Percentiles rank a stretch among this genome's conserved stretches.
Conservation (phyloP, 2,113 vertebrate genomes). For the Potamarius usumacintae region DNA sequence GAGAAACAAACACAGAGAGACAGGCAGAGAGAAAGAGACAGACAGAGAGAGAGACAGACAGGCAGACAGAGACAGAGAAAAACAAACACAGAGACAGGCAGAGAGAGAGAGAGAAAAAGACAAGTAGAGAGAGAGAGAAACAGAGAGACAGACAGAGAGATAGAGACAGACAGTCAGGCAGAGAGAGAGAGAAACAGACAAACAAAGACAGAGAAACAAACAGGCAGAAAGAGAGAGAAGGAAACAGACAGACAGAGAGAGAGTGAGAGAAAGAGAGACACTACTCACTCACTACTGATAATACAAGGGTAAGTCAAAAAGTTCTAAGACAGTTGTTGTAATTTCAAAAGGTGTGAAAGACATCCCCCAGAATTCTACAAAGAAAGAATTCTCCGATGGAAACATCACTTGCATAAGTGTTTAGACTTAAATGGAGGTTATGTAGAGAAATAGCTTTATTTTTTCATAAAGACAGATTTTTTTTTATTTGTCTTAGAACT, state of each 20-base stretch:
- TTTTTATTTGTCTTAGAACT: background rate
- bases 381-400: too few relatives aligned
- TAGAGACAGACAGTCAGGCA: background rate
- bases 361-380: too few relatives aligned
- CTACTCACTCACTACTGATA: background rate
- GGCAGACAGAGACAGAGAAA: background rate
- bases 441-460: too few relatives aligned
- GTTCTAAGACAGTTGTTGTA: too few relatives aligned
- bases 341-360: too few relatives aligned
- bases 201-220: background rate
- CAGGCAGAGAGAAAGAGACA: background rate
- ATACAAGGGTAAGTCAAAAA: too few relatives aligned
- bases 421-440: too few relatives aligned
- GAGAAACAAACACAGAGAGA: background rate
- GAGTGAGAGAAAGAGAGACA: background rate
- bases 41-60: background rate
- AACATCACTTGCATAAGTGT: too few relatives aligned
- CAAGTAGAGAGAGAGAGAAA: background rate
- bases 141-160: background rate
- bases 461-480: too few relatives aligned
- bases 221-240: background rate
- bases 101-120: background rate
- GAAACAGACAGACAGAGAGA: background rate
- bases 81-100: background rate
- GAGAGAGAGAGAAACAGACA: background rate